Evolutionary conservation across 2,113 vertebrate species (phyloP).

Genomic region (Triplophysa tibetana): DNA sequence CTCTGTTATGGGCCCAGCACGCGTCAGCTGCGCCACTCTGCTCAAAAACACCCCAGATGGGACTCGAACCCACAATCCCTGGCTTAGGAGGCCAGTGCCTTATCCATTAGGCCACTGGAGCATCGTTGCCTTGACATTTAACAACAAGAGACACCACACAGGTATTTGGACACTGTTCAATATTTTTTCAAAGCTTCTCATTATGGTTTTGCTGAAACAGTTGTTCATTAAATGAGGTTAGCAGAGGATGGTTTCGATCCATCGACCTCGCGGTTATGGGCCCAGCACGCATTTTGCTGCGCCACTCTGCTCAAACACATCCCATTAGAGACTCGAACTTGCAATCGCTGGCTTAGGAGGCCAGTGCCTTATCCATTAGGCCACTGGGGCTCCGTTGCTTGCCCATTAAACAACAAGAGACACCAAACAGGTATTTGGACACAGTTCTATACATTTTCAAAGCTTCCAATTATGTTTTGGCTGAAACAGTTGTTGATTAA

Average conservation of each 20-base stretch:
- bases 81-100: slow-evolving; percentile 51
- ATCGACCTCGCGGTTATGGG: slow-evolving; percentile 60
- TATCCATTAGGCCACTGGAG: slow-evolving; percentile 52
- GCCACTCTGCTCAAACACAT: too few relatives aligned
- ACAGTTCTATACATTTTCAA: too few relatives aligned
- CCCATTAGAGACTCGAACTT: too few relatives aligned
- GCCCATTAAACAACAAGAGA: too few relatives aligned
- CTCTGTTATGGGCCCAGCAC: slow-evolving; percentile 59
- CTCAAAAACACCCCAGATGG: slow-evolving; percentile 41
- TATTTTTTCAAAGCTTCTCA: too few relatives aligned
- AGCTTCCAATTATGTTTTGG: too few relatives aligned
- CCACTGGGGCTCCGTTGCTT: slow-evolving; percentile 81
- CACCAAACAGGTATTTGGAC: too few relatives aligned
- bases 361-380: slow-evolving; percentile 81
- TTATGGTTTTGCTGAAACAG: too few relatives aligned
- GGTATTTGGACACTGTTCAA: too few relatives aligned
- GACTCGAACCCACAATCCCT: slow-evolving; percentile 50
- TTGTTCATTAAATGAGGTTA: background rate
- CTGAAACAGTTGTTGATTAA: too few relatives aligned
- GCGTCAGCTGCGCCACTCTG: slow-evolving; percentile 57
- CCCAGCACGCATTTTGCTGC: too few relatives aligned
- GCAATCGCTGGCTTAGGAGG: slow-evolving; percentile 49
- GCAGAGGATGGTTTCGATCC: slow-evolving; percentile 45
- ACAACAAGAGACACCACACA: too few relatives aligned
- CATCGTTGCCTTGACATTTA: background rate